Evolutionary conservation across 2,888 invertebrate species (phyloP).

Genomic region (Orchesellides sinensis): DNA sequence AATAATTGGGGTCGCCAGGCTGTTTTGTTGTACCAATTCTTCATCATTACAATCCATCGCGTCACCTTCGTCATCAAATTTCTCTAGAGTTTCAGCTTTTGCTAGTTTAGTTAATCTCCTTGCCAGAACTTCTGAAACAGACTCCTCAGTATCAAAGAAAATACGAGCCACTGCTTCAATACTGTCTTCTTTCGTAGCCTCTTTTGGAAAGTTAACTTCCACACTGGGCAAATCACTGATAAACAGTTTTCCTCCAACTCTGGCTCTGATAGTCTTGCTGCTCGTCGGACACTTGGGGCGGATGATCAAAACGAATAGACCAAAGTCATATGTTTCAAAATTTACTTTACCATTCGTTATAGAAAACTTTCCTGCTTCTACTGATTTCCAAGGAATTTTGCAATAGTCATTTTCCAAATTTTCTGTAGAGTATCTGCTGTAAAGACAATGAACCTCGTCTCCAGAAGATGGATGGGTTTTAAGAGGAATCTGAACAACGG

Average conservation of each 20-base stretch:
- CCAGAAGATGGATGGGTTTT: conserved; percentile 65
- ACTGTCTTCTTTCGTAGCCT: conserved; percentile 72
- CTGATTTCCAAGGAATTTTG: conserved; percentile 20
- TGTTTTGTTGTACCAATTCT: no score
- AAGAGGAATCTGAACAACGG: conserved; percentile 73
- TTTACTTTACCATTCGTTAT: conserved; percentile 20
- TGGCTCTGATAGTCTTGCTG: conserved; percentile 63
- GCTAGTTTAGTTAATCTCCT: not conserved
- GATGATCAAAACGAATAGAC: conserved; percentile 75
- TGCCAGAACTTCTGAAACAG: conserved; percentile 33
- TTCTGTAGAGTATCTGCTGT: conserved; percentile 67
- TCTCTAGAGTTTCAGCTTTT: not conserved
- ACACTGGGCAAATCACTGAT: conserved; percentile 74
- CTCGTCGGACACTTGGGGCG: conserved; percentile 73
- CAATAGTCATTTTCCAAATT: not conserved
- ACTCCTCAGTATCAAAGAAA: conserved; percentile 73
- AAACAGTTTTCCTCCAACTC: conserved; percentile 72
- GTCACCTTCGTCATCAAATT: not conserved
- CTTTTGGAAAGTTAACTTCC: conserved; percentile 75
- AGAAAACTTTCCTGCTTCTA: conserved; percentile 18
- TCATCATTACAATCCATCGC: no score
- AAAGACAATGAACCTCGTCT: conserved; percentile 73
- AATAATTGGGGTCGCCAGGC: conserved; percentile 75
- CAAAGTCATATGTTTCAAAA: conserved; percentile 69
- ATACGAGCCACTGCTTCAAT: conserved; percentile 73